Base-by-base conservation (phyloP, 2,888 invertebrate species). In the Tiliacea citrago region DNA sequence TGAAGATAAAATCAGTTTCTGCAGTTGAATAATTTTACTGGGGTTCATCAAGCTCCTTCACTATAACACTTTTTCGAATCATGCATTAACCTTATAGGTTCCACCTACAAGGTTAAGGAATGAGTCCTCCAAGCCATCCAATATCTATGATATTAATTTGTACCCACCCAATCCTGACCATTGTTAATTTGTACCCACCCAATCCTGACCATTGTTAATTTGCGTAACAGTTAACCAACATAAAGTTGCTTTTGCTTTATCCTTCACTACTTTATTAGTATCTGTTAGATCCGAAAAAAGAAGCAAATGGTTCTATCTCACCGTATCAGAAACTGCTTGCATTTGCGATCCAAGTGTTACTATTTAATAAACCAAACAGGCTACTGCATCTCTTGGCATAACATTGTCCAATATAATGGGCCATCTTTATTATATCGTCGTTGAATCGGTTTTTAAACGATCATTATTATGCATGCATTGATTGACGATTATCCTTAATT, bases 401-500 rank as follows among this genome's bases (percentile, higher is more conserved):
- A 75, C 51, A 75, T 58, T 68, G 12, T 49, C 0, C n/a, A 29
- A 35, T 29, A 69, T 67, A 49, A 16, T 58, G n/a, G 62, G 24
- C 35, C 61, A 68, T 68, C 18, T 66, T 72, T 72, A 49, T 76
- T 67, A 63, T 68, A 29, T 29, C 24, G 18, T 35, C 35, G 55
- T 60, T 39, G 24, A 9, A 61, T 63, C 35, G n/a, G 61, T 65
- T 71, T 69, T 53, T 73, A 75, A 79, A 82, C 60, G 51, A 63
- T 65, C 24, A 67, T 68, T 29, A 76, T 83, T 80, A 83, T 83
- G 51, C 60, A 74, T 84, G 72, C 77, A 73, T 77, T 73, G 79
- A 79, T 57, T 62, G 51, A 29, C 61, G 24, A 24, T 65, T 73
- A 71, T 73, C 70, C 65, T 75, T 79, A 82, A 75, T 82, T 79